Percentiles rank a stretch among this genome's conserved stretches.
These are phyloP conservation scores for Stramonita haemastoma DNA, from an alignment of 2,888 invertebrate species.

Conservation along the genomic window DNA sequence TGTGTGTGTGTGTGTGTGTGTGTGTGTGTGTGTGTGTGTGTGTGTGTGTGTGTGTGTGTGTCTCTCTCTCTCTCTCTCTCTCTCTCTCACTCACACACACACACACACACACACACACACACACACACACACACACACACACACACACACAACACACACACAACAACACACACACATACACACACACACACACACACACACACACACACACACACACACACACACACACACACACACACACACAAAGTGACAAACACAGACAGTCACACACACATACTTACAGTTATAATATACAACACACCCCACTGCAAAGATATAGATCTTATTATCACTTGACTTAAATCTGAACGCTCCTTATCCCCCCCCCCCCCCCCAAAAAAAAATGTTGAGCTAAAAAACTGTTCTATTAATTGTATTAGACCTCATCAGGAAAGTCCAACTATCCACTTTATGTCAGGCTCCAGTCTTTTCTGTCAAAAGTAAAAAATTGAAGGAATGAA, in stretches of 20 bases:
- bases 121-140: background rate
- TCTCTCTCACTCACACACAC: background rate
- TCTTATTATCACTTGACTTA: too few species aligned
- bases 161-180: background rate
- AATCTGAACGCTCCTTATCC: too few species aligned
- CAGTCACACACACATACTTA: background rate
- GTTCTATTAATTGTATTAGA: too few species aligned
- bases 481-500: too few species aligned
- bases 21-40: constrained; percentile 10
- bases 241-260: background rate
- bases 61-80: too few species aligned
- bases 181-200: background rate
- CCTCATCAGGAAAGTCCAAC: too few species aligned
- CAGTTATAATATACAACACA: background rate
- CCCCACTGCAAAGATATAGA: too few species aligned
- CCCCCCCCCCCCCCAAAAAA: too few species aligned
- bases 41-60: background rate
- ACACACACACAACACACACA: background rate
- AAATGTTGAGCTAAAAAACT: too few species aligned
- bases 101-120: background rate
- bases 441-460: too few species aligned
- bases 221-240: background rate
- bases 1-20: background rate
- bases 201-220: background rate
- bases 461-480: too few species aligned